phyloP scores from a whole-genome alignment of 2,888 invertebrate genomes.

The Microplitis deprimator region DNA sequence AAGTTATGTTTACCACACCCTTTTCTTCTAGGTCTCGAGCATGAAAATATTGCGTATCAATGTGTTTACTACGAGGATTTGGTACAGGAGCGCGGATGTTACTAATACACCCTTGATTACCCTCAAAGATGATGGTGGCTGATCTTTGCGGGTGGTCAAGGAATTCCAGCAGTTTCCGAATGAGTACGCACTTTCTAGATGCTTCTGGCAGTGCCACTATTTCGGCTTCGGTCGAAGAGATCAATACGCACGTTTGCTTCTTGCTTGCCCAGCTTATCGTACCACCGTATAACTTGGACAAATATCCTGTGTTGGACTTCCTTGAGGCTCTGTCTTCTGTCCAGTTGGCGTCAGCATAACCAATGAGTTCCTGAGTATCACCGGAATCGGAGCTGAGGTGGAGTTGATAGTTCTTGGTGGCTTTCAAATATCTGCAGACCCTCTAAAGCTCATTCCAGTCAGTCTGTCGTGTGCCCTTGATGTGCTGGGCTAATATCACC shows the following conservation, averaged over 20 bases:
- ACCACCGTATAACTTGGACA: neutral
- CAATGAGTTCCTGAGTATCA: neutral
- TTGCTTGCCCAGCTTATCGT: neutral
- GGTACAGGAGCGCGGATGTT: neutral
- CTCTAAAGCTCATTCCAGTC: neutral
- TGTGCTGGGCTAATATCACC: neutral
- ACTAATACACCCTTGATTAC: neutral
- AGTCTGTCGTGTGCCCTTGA: neutral
- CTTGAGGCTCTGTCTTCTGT: neutral
- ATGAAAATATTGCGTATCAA: neutral
- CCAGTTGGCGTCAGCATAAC: neutral
- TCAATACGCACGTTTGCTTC: neutral
- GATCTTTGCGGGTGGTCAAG: neutral
- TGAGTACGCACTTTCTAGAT: neutral
- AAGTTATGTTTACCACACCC: neutral
- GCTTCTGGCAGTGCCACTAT: neutral
- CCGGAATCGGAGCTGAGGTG: neutral
- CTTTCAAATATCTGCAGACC: slow-evolving; percentile 39
- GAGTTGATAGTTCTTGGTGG: slow-evolving; percentile 9
- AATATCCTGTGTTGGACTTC: neutral
- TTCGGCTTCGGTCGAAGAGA: neutral
- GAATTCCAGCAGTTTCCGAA: neutral
- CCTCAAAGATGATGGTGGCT: neutral
- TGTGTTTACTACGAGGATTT: neutral
- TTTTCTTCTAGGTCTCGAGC: neutral